Percentiles rank a stretch among this genome's conserved stretches.
These are phyloP conservation scores for Cataglyphis cursor DNA, from an alignment of 2,888 invertebrate genomes.

Conservation along the genomic window DNA sequence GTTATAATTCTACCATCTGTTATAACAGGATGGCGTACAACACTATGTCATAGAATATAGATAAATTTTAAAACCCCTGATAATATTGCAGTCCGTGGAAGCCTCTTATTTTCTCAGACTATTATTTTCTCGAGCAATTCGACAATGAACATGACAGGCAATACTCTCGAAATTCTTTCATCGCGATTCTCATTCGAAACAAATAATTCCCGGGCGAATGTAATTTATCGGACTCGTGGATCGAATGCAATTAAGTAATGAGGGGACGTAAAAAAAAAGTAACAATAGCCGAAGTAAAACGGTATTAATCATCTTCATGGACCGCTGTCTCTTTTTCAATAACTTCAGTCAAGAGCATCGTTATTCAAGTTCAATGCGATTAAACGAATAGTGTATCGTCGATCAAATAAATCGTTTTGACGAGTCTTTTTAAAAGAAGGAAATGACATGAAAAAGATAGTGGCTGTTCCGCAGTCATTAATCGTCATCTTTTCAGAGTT, in stretches of 20 bases:
- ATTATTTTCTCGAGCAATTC: slow-evolving; percentile 48
- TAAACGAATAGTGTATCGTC: slow-evolving; percentile 23
- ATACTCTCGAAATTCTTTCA: slow-evolving; percentile 39
- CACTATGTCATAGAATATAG: not conserved
- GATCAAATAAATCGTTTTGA: slow-evolving; percentile 42
- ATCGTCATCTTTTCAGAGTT: slow-evolving; percentile 34
- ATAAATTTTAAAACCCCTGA: slow-evolving; percentile 10
- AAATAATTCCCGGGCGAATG: slow-evolving; percentile 41
- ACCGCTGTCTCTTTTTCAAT: slow-evolving; percentile 39
- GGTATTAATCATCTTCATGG: slow-evolving; percentile 40
- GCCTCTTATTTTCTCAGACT: slow-evolving; percentile 53
- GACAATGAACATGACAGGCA: slow-evolving; percentile 3
- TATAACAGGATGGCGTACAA: not conserved
- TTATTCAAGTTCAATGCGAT: slow-evolving; percentile 50
- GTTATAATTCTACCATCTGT: not conserved
- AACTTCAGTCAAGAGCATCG: slow-evolving; percentile 24
- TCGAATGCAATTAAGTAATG: slow-evolving; percentile 47
- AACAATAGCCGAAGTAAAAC: slow-evolving; percentile 25
- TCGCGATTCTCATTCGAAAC: slow-evolving; percentile 35
- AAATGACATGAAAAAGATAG: not conserved
- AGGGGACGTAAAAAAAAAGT: slow-evolving; percentile 1
- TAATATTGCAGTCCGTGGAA: slow-evolving; percentile 17
- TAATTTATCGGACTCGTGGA: slow-evolving; percentile 43
- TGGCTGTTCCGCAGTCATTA: slow-evolving; percentile 11
- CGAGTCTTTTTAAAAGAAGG: not conserved